Evolutionary conservation across 2,797 vertebrate species (phyloP), one percentile per base, ranked within the genome.

Genomic region (Pipistrellus pygmaeus): DNA sequence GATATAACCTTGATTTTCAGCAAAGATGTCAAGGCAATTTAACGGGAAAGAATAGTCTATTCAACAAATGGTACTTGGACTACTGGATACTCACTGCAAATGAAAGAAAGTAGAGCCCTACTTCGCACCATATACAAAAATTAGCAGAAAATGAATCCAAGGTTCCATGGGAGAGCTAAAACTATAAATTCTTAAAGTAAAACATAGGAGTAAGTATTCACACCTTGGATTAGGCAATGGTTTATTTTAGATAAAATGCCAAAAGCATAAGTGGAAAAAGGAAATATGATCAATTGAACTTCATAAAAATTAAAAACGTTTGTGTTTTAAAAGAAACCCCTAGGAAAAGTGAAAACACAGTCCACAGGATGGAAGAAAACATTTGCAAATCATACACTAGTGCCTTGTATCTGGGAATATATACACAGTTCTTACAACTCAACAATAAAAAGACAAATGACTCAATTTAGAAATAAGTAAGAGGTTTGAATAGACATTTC

Each of bases 381-480:
- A 81, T 66, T 89, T 93, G n/a, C 18, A 88, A 95, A 76, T 85
- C 60, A 85, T 64, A 86, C 46, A 13, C 85, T 95, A 64, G 9
- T 9, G 35, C 68, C 13, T 90, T 32, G 20, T 30, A 76, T 57
- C 8, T 44, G 66, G 3, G 3, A 90, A 81, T 77, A 66, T 12
- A 62, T 38, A 88, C 93, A 83, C 6, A 88, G 32, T 6, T 41
- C 30, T 66, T 21, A 8, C 7, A 82, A 75, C 8, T 92, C 23
- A 84, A 73, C 13, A 77, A 85, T 41, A 25, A 23, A 89, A 87
- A 73, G 25, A 46, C 21, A 90, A 80, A 60, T 38, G n/a, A 30
- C 20, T 14, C 32, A 14, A 27, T 55, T 83, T 93, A 38, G 44
- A 92, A 95, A 81, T 77, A 8, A 1, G 5, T 83, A 66, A 85